These are phyloP conservation scores for Lepisosteus osseus DNA, from an alignment of 2,113 vertebrate species.

Conservation along the genomic window DNA sequence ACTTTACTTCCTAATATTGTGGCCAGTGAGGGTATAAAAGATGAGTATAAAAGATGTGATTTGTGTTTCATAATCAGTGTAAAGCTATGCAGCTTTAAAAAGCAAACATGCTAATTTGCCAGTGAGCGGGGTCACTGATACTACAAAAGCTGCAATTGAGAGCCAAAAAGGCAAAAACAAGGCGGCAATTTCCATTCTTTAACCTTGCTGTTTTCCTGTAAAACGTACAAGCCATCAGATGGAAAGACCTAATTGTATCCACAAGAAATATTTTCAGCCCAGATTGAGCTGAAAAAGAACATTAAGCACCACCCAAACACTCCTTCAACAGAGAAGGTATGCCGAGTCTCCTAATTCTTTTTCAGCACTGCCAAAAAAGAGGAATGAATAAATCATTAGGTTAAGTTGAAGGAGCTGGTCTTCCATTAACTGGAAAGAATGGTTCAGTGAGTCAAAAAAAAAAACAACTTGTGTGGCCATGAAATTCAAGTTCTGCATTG, in stretches of 20 bases:
- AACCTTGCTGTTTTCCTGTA: background rate
- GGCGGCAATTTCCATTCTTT: slow-evolving; percentile 2
- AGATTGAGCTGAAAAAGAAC: slow-evolving; percentile 48
- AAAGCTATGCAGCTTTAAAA: slow-evolving; percentile 8
- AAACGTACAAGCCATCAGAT: slow-evolving; percentile 12
- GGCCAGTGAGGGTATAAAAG: too few relatives aligned
- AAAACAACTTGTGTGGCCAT: too few relatives aligned
- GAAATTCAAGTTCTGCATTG: too few relatives aligned
- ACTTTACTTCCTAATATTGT: too few relatives aligned
- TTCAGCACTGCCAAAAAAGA: slow-evolving; percentile 49
- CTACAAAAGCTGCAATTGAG: slow-evolving; percentile 5
- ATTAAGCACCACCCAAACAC: slow-evolving; percentile 38
- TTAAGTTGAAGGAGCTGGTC: background rate
- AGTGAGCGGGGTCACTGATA: slow-evolving; percentile 12
- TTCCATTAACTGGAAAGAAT: too few relatives aligned
- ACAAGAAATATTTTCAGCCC: slow-evolving; percentile 22
- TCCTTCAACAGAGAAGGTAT: slow-evolving; percentile 47
- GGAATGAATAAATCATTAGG: slow-evolving; percentile 57
- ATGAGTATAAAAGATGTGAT: too few relatives aligned
- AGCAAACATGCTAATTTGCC: background rate
- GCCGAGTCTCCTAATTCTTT: slow-evolving; percentile 48
- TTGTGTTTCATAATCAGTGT: background rate
- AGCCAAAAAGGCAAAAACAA: background rate
- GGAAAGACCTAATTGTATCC: slow-evolving; percentile 41
- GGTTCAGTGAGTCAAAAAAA: too few relatives aligned